phyloP scores from a whole-genome alignment of 2,888 invertebrate species.

The Epistrophe eligans region DNA sequence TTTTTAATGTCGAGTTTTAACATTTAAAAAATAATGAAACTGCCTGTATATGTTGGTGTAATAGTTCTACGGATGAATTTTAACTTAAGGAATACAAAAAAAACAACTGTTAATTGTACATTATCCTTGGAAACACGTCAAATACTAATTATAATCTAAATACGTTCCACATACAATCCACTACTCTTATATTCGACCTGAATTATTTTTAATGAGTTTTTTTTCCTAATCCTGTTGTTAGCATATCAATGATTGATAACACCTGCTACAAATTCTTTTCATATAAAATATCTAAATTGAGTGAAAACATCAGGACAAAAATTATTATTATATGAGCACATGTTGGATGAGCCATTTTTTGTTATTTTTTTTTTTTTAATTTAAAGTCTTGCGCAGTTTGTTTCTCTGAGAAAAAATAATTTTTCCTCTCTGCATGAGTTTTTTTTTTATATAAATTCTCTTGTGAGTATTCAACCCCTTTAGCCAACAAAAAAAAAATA shows the following conservation, averaged over 20 bases:
- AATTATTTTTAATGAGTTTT: neutral
- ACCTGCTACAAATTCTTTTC: slow-evolving; percentile 37
- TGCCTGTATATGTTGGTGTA: neutral
- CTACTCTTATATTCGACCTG: neutral
- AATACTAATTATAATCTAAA: neutral
- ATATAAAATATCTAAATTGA: slow-evolving; percentile 38
- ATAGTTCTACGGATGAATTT: too few relatives aligned
- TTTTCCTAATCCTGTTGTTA: slow-evolving; percentile 8
- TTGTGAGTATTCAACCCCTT: neutral
- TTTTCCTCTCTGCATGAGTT: slow-evolving; percentile 4
- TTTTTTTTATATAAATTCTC: neutral
- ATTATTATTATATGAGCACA: slow-evolving; percentile 33
- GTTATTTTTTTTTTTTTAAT: too few relatives aligned
- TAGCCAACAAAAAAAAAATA: neutral
- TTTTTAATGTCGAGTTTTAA: neutral
- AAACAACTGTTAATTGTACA: neutral
- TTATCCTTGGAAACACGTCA: neutral
- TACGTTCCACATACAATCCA: slow-evolving; percentile 64
- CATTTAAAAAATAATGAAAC: neutral
- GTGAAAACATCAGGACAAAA: slow-evolving; percentile 19
- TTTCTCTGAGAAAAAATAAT: neutral
- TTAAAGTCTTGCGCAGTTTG: slow-evolving; percentile 37
- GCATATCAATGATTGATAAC: slow-evolving; percentile 26
- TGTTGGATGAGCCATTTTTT: slow-evolving; percentile 27
- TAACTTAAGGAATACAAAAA: neutral